These are phyloP conservation scores for Gasterosteus aculeatus DNA, from an alignment of 2,113 vertebrate genomes.

Conservation along the genomic window DNA sequence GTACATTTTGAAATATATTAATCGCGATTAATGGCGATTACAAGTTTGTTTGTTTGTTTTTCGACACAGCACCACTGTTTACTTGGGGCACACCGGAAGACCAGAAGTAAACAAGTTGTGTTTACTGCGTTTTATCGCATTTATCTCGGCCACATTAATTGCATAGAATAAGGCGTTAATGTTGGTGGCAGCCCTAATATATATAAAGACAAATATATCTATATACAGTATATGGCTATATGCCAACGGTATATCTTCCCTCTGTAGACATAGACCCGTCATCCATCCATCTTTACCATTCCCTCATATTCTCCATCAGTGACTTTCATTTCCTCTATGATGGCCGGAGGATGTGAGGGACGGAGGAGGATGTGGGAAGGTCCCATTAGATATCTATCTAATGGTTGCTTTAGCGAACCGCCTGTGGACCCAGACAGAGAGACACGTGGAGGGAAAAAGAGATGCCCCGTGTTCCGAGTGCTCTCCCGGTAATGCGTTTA, in stretches of 20 bases:
- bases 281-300: conserved; percentile 57
- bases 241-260: conserved; percentile 7
- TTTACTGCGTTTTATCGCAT: too few species aligned
- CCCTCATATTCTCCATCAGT: conserved; percentile 62
- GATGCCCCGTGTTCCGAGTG: conserved; percentile 23
- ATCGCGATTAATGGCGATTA: too few species aligned
- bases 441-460: conserved; percentile 23
- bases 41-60: too few species aligned
- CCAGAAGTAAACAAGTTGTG: too few species aligned
- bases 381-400: conserved; percentile 69
- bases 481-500: conserved; percentile 56
- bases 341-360: conserved; percentile 59
- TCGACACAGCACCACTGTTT: too few species aligned
- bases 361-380: conserved; percentile 30
- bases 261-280: conserved; percentile 41
- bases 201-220: neutral
- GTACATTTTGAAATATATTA: too few species aligned
- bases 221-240: neutral
- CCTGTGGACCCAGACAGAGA: conserved; percentile 59
- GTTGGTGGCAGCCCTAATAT: neutral
- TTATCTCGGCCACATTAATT: too few species aligned
- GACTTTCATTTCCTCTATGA: conserved; percentile 69
- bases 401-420: conserved; percentile 63
- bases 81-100: too few species aligned
- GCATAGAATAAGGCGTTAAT: too few species aligned